Conservation (phyloP, 2,888 invertebrate species). For the Metacarcinus magister region DNA sequence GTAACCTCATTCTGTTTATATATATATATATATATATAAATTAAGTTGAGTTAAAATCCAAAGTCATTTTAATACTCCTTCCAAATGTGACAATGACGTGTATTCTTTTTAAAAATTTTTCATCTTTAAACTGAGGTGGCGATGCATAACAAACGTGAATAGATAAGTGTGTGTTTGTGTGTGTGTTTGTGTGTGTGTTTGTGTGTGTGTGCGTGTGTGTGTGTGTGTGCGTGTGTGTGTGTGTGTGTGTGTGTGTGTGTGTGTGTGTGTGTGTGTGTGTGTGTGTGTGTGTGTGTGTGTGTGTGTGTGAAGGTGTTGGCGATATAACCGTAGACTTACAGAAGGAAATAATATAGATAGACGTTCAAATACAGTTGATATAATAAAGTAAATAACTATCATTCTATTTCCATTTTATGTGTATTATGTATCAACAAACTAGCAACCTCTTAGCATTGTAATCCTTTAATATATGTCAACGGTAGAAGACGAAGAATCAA, state of each 20-base stretch:
- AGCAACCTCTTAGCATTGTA: too few species aligned
- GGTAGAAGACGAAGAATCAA: too few species aligned
- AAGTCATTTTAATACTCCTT: too few species aligned
- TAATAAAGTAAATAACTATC: too few species aligned
- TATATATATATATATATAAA: background rate
- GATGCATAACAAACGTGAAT: background rate
- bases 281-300: conserved; percentile 26
- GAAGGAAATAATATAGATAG: too few species aligned
- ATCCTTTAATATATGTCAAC: too few species aligned
- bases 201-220: background rate
- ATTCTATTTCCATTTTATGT: too few species aligned
- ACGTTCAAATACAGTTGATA: too few species aligned
- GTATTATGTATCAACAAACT: too few species aligned
- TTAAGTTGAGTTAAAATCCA: background rate
- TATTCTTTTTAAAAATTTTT: background rate
- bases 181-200: background rate
- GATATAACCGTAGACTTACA: background rate
- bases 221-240: background rate
- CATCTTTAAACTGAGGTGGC: background rate
- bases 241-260: background rate
- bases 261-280: conserved; percentile 17
- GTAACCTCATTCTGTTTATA: too few species aligned
- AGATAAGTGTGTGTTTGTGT: background rate
- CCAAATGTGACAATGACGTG: too few species aligned
- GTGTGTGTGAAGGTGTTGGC: background rate